Evolutionary conservation across 2,797 vertebrate genomes (phyloP).

Genomic region (Cirrhinus mrigala): DNA sequence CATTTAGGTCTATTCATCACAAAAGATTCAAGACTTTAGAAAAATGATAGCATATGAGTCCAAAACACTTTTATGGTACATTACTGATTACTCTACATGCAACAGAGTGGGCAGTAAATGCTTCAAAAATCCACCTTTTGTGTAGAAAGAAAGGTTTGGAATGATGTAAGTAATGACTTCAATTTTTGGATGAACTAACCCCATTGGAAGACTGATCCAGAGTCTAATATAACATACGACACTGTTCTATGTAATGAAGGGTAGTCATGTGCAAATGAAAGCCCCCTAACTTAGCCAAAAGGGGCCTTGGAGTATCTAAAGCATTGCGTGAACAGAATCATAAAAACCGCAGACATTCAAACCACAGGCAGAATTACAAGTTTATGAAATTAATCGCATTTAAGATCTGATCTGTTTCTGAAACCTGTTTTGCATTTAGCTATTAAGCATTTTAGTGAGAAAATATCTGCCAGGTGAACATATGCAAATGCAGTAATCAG

Average conservation of each 20-base stretch:
- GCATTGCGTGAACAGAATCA: not conserved
- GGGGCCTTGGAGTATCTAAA: not conserved
- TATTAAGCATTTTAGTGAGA: slow-evolving; percentile 9
- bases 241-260: not conserved
- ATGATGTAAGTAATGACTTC: not conserved
- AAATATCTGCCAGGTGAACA: not conserved
- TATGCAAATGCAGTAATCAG: slow-evolving; percentile 1
- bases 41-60: not conserved
- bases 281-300: not conserved
- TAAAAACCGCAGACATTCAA: not conserved
- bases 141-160: not conserved
- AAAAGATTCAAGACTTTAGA: not conserved
- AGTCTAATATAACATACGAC: not conserved
- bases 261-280: not conserved
- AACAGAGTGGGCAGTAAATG: not conserved
- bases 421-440: slow-evolving; percentile 2
- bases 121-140: not conserved
- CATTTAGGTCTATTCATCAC: not conserved
- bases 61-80: not conserved
- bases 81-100: not conserved
- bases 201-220: not conserved
- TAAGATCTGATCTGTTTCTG: not conserved
- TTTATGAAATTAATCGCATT: not conserved
- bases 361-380: not conserved
- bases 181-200: not conserved